Evolutionary conservation across 2,113 vertebrate species (phyloP).

Genomic region (Gallinago undulata): DNA sequence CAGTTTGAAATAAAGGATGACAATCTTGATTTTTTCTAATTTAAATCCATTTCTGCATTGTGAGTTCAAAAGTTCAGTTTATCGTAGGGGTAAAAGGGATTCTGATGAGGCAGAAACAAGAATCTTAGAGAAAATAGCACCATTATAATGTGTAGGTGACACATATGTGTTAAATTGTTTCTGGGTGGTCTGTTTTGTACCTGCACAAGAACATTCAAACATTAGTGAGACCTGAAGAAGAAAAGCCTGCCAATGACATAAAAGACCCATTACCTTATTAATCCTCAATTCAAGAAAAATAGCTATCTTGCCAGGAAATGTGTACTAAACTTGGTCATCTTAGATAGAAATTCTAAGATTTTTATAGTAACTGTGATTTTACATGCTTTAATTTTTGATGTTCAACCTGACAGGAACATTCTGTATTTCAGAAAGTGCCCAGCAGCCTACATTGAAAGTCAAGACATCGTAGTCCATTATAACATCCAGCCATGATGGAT

Average conservation of each 20-base stretch:
- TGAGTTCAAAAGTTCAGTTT: neutral
- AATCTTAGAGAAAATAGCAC: neutral
- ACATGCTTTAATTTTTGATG: neutral
- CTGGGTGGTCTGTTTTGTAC: neutral
- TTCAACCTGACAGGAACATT: neutral
- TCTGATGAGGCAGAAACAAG: neutral
- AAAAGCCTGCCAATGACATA: neutral
- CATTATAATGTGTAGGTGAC: neutral
- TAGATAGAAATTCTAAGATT: neutral
- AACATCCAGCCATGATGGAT: neutral
- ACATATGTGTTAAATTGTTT: neutral
- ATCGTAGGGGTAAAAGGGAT: neutral
- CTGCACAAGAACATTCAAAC: neutral
- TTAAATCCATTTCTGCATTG: neutral
- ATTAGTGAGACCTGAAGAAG: neutral
- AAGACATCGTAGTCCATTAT: neutral
- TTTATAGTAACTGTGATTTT: neutral
- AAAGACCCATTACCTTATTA: neutral
- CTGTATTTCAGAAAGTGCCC: neutral
- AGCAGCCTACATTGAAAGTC: neutral
- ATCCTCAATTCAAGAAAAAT: neutral
- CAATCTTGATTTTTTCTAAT: neutral
- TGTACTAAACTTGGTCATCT: neutral
- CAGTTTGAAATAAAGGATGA: neutral
- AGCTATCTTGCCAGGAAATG: neutral